Evolutionary conservation across 2,113 vertebrate genomes (phyloP), one percentile per base, ranked within the genome.

Genomic region (Xiphophorus maculatus): DNA sequence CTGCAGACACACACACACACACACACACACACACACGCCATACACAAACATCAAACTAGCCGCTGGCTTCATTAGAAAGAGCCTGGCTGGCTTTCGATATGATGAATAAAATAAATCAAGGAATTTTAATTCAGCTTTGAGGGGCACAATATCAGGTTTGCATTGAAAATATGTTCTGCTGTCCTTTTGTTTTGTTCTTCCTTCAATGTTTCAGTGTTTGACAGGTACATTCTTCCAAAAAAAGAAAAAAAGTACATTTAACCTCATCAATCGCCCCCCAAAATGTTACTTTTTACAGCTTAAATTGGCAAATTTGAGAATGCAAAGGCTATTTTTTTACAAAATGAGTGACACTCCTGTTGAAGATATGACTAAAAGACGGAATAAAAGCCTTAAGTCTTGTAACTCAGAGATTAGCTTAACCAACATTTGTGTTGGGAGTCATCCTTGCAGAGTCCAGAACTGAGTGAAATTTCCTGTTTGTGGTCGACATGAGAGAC

Each of bases 41-140:
- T 71, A 67, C 82, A 79, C 74, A 73, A 71, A 93, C 88, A 93
- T 91, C 87, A 90, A 92, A 89, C 91, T 84, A 77, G 87, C 87
- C 82, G 33, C 90, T 91, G 90, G 90, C 88, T 84, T 87, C 85
- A 86, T 87, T 87, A 90, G 82, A 90, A 92, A 92, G 83, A 86
- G 73, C 58, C 76, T 67, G 86, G 54, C 87, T 88, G 84, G 88
- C 86, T 92, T 88, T 87, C 79, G 63, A 84, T 90, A 82, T 89
- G 87, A 89, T 84, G 84, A 87, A 90, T 87, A 79, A 88, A 91
- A 92, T 81, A 75, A 89, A 90, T 90, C 74, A 88, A 87, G 64
- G 79, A 86, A 84, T 88, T 84, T 80, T 74, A 83, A 87, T 84
- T 83, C 72, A 70, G 79, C 87, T 86, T 89, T 90, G 86, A 88